Conservation (phyloP, 2,888 invertebrate species). For the Ormyrus labotus region DNA sequence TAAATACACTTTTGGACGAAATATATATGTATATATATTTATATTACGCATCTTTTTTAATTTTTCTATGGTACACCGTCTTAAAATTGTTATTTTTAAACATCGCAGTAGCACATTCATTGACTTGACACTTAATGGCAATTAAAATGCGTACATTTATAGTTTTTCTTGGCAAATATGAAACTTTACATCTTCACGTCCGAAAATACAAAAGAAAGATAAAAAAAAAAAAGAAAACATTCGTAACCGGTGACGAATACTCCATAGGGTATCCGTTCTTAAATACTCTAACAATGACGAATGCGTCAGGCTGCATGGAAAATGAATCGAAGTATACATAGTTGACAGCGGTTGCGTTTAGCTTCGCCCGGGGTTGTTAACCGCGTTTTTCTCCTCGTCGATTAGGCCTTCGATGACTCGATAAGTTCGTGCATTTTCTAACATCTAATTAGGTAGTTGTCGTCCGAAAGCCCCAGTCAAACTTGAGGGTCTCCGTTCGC, state of each 20-base stretch:
- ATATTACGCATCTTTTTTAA: constrained; percentile 46
- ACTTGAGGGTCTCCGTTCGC: constrained; percentile 67
- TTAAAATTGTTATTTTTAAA: constrained; percentile 42
- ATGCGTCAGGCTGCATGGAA: constrained; percentile 17
- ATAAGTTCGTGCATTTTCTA: constrained; percentile 19
- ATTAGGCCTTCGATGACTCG: constrained; percentile 43
- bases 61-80: constrained; percentile 43
- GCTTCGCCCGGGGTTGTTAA: not conserved
- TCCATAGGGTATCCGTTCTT: constrained; percentile 61
- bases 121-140: constrained; percentile 22
- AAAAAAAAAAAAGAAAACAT: constrained; percentile 8
- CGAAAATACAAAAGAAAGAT: constrained; percentile 23
- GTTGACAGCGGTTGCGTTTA: constrained; percentile 10
- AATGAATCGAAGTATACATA: constrained; percentile 23
- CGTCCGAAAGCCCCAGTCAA: constrained; percentile 61
- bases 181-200: constrained; percentile 22
- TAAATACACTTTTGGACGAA: constrained; percentile 69
- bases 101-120: constrained; percentile 38
- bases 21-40: constrained; percentile 66
- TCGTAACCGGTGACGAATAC: constrained; percentile 52
- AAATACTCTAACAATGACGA: constrained; percentile 43
- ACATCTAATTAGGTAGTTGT: constrained; percentile 11
- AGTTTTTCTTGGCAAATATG: constrained; percentile 29
- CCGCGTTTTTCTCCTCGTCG: not conserved
- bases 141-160: constrained; percentile 25